phyloP scores from a whole-genome alignment of 1,140 invertebrate genomes.

The Hyles euphorbiae region DNA sequence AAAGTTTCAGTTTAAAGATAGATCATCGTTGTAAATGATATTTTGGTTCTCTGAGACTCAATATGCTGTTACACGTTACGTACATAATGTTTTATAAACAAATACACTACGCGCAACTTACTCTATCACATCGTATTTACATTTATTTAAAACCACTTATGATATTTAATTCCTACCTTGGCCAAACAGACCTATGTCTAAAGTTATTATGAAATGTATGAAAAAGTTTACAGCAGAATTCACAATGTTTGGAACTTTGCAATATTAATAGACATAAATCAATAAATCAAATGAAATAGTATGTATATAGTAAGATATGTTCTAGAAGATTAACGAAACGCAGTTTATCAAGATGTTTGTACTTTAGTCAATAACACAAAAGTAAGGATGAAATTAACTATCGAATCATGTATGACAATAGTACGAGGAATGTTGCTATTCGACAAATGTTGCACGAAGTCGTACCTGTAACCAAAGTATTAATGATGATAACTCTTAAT shows the following conservation, averaged over 20 bases:
- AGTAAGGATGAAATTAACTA: constrained; percentile 23
- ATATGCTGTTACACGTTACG: constrained; percentile 3
- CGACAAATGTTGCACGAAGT: constrained; percentile 22
- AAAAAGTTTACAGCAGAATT: too few species aligned
- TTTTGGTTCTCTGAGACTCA: neutral
- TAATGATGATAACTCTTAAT: too few species aligned
- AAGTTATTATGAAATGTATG: neutral
- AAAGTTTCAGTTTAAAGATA: neutral
- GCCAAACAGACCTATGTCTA: constrained; percentile 28
- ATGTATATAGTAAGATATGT: too few species aligned
- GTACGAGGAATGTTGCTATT: constrained; percentile 25
- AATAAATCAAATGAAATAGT: too few species aligned
- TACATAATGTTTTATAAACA: constrained; percentile 7
- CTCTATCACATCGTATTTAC: constrained; percentile 19
- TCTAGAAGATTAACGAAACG: neutral
- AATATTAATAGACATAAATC: neutral
- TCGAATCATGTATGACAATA: constrained; percentile 33
- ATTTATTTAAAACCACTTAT: constrained; percentile 16
- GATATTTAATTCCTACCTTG: constrained; percentile 26
- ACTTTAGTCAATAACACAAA: constrained; percentile 19
- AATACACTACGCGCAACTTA: constrained; percentile 8
- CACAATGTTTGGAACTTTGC: neutral
- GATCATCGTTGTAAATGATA: constrained; percentile 2
- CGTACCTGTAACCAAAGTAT: constrained; percentile 34
- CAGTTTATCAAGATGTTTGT: neutral